Evolutionary conservation across 1,140 invertebrate genomes (phyloP).

Genomic region (Caerostris darwini): DNA sequence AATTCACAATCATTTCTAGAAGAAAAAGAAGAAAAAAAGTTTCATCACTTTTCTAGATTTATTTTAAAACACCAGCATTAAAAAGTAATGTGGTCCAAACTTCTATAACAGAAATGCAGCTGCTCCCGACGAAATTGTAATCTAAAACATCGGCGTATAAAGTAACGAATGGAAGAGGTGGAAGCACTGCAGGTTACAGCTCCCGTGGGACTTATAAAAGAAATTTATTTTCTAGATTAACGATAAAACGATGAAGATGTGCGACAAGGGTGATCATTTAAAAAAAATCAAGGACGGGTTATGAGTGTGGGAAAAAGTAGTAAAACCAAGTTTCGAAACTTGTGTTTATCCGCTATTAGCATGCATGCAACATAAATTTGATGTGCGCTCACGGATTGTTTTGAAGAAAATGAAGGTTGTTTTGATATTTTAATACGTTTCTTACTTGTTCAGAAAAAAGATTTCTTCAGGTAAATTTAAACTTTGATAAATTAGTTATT

Average conservation of each 20-base stretch:
- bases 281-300: background rate
- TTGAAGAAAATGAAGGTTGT: background rate
- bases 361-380: constrained; percentile 29
- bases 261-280: background rate
- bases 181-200: background rate
- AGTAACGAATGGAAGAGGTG: constrained; percentile 9
- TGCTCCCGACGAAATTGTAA: constrained; percentile 12
- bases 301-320: constrained; percentile 22
- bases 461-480: no score
- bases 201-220: constrained; percentile 42
- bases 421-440: no score
- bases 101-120: constrained; percentile 40
- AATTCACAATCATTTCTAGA: no score
- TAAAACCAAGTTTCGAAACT: background rate
- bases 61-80: background rate
- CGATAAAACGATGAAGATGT: constrained; percentile 59
- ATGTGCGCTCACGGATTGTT: no score
- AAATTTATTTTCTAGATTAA: constrained; percentile 61
- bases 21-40: no score
- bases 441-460: no score
- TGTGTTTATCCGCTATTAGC: background rate
- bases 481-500: no score
- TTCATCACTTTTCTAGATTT: no score
- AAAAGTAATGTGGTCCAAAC: background rate
- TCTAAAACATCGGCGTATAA: constrained; percentile 38